These are phyloP conservation scores for Empidonax alnorum DNA, from an alignment of 2,113 vertebrate genomes.

Conservation along the genomic window DNA sequence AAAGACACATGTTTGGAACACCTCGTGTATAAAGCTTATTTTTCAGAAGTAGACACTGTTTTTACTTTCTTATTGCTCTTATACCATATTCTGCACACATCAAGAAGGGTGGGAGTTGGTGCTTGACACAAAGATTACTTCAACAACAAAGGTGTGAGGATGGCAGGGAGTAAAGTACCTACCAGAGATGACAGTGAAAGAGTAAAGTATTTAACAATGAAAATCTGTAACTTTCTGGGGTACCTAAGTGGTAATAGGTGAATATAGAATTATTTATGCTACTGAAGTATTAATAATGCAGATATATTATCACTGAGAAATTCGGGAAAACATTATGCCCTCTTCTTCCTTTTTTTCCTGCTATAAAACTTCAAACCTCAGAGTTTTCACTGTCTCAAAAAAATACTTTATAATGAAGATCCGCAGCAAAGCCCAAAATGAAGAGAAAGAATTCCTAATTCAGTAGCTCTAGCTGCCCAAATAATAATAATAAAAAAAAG, in stretches of 20 bases:
- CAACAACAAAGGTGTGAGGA: neutral
- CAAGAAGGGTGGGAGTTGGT: neutral
- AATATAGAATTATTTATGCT: neutral
- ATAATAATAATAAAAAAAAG: slow-evolving; percentile 23
- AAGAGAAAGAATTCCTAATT: slow-evolving; percentile 26
- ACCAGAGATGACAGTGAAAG: neutral
- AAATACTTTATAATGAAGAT: neutral
- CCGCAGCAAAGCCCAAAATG: neutral
- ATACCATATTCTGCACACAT: neutral
- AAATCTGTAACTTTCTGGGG: neutral
- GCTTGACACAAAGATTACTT: neutral
- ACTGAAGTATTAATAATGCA: neutral
- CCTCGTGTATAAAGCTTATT: neutral
- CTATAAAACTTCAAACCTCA: neutral
- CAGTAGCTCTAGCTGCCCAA: neutral
- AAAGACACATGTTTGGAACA: neutral
- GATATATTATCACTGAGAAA: neutral
- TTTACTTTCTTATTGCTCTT: neutral
- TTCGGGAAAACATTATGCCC: neutral
- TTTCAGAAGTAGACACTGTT: neutral
- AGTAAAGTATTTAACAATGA: neutral
- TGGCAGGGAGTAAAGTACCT: neutral
- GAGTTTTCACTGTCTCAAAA: neutral
- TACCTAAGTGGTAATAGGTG: neutral
- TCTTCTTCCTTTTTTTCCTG: neutral